Base-by-base conservation (phyloP, 2,888 invertebrate genomes). In the Trissolcus japonicus region DNA sequence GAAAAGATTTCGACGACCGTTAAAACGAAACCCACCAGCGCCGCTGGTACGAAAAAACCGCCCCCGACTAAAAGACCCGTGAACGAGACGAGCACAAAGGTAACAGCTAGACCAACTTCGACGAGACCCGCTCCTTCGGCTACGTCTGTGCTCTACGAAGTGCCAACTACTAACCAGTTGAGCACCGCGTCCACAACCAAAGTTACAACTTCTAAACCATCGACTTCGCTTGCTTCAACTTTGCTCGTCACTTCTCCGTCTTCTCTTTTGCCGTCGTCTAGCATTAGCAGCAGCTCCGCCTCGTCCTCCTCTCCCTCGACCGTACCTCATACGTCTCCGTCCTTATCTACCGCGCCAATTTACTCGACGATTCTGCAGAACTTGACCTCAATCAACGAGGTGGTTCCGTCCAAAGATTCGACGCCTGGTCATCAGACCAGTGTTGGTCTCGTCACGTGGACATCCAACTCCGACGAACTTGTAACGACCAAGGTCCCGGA, bases 381-480 rank as follows among this genome's bases (percentile, higher is more conserved):
- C n/a, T 80, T 82, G 4, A 83, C 82, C 3, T 67, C 81, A 13
- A 78, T 79, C 0, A 81, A 82, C 6, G 81, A 81, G 55, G 53
- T 73, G 17, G 55, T 83, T 2, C 59, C 67, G 7, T 73, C 77
- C 0, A 83, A 83, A 51, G 82, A 83, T 41, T 82, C 78, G 1
- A 50, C 68, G 0, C 79, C 71, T 6, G 81, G 79, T 9, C 35
- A 7, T 35, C 82, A 87, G 11, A 86, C 89, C 0, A 87, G 87
- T 0, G 79, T 85, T 6, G 88, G 89, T 6, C 80, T 91, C 11
- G 90, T 91, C 7, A 91, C 91, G 0, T 91, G 91, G 91, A 90
- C 90, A 1, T 89, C 90, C 0, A 87, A 87, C 60, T 89, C 90
- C 16, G 89, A 88, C 60, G 87, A 88, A 19, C 83, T 66, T n/a